These are phyloP conservation scores for Acanthococcus lagerstroemiae DNA, from an alignment of 2,888 invertebrate genomes.

Conservation along the genomic window DNA sequence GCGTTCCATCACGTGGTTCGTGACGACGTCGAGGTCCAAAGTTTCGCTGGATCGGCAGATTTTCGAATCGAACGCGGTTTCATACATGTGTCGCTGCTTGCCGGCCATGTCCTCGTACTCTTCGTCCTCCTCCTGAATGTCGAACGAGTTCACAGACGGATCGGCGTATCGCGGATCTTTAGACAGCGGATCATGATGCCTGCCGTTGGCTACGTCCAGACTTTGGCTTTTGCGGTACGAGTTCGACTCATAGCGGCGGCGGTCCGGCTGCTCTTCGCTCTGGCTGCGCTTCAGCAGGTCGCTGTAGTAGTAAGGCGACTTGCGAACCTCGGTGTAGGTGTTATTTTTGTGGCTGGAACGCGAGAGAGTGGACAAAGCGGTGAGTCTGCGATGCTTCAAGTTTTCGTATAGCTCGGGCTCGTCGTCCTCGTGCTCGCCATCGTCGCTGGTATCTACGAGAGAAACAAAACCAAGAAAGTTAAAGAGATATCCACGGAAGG, in stretches of 20 bases:
- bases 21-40: conserved; percentile 27
- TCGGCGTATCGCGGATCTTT: conserved; percentile 5
- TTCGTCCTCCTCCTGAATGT: conserved; percentile 25
- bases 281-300: conserved; percentile 31
- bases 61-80: conserved; percentile 82
- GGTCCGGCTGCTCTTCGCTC: conserved; percentile 9
- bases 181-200: not conserved
- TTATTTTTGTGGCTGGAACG: not conserved
- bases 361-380: not conserved
- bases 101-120: conserved; percentile 30
- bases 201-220: conserved; percentile 1
- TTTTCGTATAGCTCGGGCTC: conserved; percentile 20
- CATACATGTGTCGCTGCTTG: conserved; percentile 60
- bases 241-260: conserved; percentile 1
- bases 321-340: conserved; percentile 24
- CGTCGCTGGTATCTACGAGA: conserved; percentile 17
- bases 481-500: no score
- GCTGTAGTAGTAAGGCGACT: conserved; percentile 36
- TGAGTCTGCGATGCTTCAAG: conserved; percentile 10
- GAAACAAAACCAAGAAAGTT: not conserved
- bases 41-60: conserved; percentile 52
- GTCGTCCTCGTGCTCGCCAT: conserved; percentile 25
- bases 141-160: conserved; percentile 4
- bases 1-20: conserved; percentile 25
- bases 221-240: conserved; percentile 25